A percentile compares a stretch with the other conserved stretches of the same genome.
phyloP scores from a whole-genome alignment of 2,797 vertebrate genomes.

The Halcyon badia region DNA sequence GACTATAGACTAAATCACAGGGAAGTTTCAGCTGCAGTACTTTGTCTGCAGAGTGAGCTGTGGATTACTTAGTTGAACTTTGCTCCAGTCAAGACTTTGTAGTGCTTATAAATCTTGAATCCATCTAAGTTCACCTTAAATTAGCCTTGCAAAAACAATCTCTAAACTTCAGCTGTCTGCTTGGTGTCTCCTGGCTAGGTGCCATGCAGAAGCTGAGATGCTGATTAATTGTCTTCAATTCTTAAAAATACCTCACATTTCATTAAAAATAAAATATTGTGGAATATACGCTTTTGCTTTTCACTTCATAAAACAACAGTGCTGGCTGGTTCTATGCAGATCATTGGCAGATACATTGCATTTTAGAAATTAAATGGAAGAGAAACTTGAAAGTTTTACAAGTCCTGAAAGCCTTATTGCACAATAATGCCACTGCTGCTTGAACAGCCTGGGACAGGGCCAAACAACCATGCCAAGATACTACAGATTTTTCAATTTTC shows the following conservation, averaged over 20 bases:
- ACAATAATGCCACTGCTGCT: constrained; percentile 57
- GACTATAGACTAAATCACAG: constrained; percentile 76
- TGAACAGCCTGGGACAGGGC: constrained; percentile 76
- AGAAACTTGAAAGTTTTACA: constrained; percentile 30
- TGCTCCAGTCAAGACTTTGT: constrained; percentile 81
- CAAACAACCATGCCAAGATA: constrained; percentile 78
- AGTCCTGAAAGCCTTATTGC: constrained; percentile 42
- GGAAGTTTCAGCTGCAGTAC: constrained; percentile 60
- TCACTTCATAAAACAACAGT: constrained; percentile 77
- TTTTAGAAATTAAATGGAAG: constrained; percentile 78
- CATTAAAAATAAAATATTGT: constrained; percentile 52
- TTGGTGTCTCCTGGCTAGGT: constrained; percentile 84
- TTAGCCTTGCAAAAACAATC: constrained; percentile 81
- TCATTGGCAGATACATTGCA: constrained; percentile 67
- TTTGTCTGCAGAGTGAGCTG: constrained; percentile 72
- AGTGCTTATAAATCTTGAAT: constrained; percentile 85
- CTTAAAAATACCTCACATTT: constrained; percentile 37
- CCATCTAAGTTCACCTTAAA: constrained; percentile 82
- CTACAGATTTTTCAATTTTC: constrained; percentile 84
- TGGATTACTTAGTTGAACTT: constrained; percentile 84
- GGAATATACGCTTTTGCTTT: constrained; percentile 78
- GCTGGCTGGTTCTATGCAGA: constrained; percentile 64
- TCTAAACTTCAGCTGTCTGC: constrained; percentile 78
- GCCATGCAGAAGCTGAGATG: constrained; percentile 81
- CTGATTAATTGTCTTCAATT: constrained; percentile 84